Base-by-base conservation (phyloP, 2,113 vertebrate genomes). In the Pseudonaja textilis region DNA sequence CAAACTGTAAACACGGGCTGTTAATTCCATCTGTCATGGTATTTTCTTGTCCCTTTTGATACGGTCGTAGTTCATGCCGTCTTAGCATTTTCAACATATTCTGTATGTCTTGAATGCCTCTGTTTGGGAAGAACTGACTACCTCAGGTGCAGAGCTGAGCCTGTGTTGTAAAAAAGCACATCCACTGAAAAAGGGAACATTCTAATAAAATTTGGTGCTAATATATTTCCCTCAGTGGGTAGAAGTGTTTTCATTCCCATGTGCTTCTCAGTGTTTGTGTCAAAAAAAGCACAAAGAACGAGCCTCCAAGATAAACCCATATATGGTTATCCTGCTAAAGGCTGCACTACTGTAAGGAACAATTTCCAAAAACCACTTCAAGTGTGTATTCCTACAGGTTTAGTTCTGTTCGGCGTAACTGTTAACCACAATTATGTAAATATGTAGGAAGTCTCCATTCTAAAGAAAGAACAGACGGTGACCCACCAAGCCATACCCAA, bases 81-180 rank as follows among this genome's bases (percentile, higher is more conserved):
- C 95, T 97, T 92, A 91, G 93, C 95, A 91, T 97, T 95, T 61
- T 96, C 59, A 39, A 88, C 96, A 69, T 93, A 96, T 93, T 93
- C 95, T 96, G 87, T 97, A 90, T 94, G 93, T 97, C 92, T 95
- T 94, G 93, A 96, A 96, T 96, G 92, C 96, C 61, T 95, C 95
- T 97, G 92, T 89, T 94, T 93, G 93, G 88, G 0, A 89, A 69
- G 42, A 52, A 88, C 85, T 86, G 92, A 94, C 0, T 34, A 91
- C 93, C 91, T 96, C 96, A 87, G 6, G 18, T 25, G 95, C 93
- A 96, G 94, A 87, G 29, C n/a, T 16, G 93, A 95, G 93, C 4
- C 55, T 92, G 34, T 95, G 39, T 56, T 96, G 64, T 91, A 34
- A 87, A 42, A 87, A 64, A 93, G 95, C 94, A 93, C 93, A 94